phyloP scores from a whole-genome alignment of 1,140 invertebrate genomes.

The Chironomus striatipennis region DNA sequence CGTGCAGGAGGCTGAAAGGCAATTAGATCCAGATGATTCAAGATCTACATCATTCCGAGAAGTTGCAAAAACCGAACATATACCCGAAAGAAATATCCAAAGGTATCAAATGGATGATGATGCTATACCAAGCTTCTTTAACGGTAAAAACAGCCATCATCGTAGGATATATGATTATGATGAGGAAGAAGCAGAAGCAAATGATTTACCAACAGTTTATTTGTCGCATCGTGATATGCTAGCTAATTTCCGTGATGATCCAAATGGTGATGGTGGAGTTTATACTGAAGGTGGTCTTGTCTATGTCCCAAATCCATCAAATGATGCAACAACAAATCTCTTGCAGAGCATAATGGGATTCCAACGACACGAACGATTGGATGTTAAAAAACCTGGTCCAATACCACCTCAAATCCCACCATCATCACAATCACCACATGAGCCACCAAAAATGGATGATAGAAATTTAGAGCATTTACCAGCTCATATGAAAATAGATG shows the following conservation, averaged over 20 bases:
- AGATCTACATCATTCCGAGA: constrained; percentile 19
- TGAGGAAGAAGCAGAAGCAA: background rate
- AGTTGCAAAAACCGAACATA: constrained; percentile 22
- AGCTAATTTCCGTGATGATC: constrained; percentile 13
- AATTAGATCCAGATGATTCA: background rate
- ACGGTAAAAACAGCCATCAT: background rate
- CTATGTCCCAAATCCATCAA: constrained; percentile 37
- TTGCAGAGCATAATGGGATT: constrained; percentile 53
- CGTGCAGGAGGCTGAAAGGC: background rate
- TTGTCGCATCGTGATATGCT: constrained; percentile 18
- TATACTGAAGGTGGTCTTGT: constrained; percentile 58
- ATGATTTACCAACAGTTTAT: constrained; percentile 22
- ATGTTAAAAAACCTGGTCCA: constrained; percentile 92
- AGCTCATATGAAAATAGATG: constrained; percentile 35
- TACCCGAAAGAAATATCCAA: background rate
- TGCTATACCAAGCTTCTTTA: background rate
- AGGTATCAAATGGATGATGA: constrained; percentile 18
- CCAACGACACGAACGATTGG: constrained; percentile 73
- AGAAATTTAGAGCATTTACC: constrained; percentile 35
- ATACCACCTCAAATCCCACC: constrained; percentile 48
- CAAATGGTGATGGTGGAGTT: constrained; percentile 33
- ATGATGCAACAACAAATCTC: constrained; percentile 28
- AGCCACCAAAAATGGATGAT: constrained; percentile 28
- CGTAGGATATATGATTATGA: background rate
- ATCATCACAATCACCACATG: constrained; percentile 40